Evolutionary conservation across 2,113 vertebrate species (phyloP), one percentile per base, ranked within the genome.

Genomic region (Toxotes jaculatrix): DNA sequence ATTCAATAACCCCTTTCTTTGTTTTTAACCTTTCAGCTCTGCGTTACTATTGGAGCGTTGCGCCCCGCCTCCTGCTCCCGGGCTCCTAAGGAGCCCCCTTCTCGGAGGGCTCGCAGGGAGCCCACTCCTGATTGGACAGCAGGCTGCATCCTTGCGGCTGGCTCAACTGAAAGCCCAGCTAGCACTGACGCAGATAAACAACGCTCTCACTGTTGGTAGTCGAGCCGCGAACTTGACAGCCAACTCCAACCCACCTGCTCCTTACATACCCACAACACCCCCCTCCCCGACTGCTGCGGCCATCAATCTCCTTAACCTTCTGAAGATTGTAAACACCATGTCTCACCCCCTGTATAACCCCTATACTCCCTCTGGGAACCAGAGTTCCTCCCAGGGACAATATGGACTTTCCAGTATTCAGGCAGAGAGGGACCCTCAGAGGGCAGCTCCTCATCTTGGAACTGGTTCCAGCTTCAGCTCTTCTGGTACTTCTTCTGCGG

Each of bases 21-120:
- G 61, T 85, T 86, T 78, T 59, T 0, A 85, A 88, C 51, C 95
- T 98, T 96, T 94, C 96, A 99, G 97, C 97, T 96, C 96, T 98
- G 95, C 96, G 90, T 97, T 97, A 92, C 93, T 96, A 95, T 96
- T 93, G 96, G 96, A 97, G 96, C 95, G 92, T 96, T 96, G 94
- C 92, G 93, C 95, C 91, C 94, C 95, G 88, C 95, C 95, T 94
- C 93, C 97, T 94, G 95, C 95, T 95, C 94, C 95, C 95, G 96
- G 95, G 79, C 83, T 67, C 92, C 94, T 95, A 95, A 66, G 71
- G 1, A 72, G 70, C 73, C 74, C 77, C 21, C 75, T 88, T 0
- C 45, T 91, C 23, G 77, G 88, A 74, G 87, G 80, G 77, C 69
- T 90, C 55, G 51, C 82, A 92, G 96, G 95, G 87, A 92, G 92